These are phyloP conservation scores for Thunnus albacares DNA, from an alignment of 2,797 vertebrate genomes.

Conservation along the genomic window DNA sequence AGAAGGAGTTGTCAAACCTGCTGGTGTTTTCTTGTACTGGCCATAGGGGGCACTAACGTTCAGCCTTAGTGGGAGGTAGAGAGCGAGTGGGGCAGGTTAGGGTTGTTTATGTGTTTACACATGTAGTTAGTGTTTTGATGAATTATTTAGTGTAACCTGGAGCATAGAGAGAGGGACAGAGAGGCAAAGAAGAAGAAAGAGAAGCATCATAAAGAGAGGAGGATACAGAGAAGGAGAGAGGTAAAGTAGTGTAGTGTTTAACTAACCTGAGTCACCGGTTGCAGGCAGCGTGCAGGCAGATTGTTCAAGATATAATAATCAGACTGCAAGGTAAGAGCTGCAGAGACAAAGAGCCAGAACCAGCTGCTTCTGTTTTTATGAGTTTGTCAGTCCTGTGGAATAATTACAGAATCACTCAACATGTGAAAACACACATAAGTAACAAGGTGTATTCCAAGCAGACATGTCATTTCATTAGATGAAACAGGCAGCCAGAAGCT, in stretches of 20 bases:
- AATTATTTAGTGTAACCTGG: conserved; percentile 1
- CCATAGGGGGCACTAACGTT: conserved; percentile 36
- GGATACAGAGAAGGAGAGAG: not conserved
- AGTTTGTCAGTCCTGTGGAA: not conserved
- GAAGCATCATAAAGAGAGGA: too few species aligned
- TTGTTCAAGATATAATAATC: conserved; percentile 6
- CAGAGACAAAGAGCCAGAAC: not conserved
- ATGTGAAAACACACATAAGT: not conserved
- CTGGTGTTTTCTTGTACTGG: not conserved
- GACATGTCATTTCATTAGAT: not conserved
- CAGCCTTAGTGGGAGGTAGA: conserved; percentile 14
- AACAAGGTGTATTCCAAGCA: not conserved
- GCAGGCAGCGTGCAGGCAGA: conserved; percentile 13
- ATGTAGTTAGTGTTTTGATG: conserved; percentile 4
- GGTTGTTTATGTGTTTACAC: conserved; percentile 20
- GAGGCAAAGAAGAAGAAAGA: not conserved
- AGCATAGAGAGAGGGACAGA: not conserved
- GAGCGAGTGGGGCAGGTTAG: not conserved
- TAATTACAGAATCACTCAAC: not conserved
- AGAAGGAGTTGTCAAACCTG: not conserved
- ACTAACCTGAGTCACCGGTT: not conserved
- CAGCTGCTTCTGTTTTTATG: conserved; percentile 17
- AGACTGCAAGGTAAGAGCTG: not conserved
- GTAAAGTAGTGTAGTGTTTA: not conserved
- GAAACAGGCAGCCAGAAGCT: too few species aligned